These are phyloP conservation scores for Esox lucius DNA, from an alignment of 2,797 vertebrate genomes.

Conservation along the genomic window DNA sequence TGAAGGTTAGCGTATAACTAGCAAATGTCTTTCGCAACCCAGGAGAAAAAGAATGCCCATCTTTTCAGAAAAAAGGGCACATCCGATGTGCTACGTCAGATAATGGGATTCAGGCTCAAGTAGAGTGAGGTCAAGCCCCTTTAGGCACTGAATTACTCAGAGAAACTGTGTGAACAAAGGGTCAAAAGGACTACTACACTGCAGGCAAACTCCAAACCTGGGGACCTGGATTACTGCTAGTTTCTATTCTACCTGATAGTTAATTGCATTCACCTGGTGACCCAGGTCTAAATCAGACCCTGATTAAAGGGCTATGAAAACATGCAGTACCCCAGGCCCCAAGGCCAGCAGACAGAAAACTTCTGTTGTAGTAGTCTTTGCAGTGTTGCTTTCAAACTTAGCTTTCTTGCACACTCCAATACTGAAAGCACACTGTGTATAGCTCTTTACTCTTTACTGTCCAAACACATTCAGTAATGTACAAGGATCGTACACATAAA, in stretches of 20 bases:
- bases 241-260: too few relatives aligned
- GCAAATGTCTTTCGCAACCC: neutral
- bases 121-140: neutral
- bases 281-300: too few relatives aligned
- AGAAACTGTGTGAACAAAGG: neutral
- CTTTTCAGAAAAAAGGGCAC: slow-evolving; percentile 1
- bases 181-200: neutral
- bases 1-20: neutral
- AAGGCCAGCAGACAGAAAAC: too few relatives aligned
- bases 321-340: too few relatives aligned
- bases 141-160: neutral
- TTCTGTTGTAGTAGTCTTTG: neutral
- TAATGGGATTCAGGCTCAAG: slow-evolving; percentile 1
- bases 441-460: neutral
- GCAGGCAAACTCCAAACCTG: too few relatives aligned
- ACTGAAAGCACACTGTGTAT: neutral
- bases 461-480: neutral
- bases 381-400: neutral
- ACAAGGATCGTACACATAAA: neutral
- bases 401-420: neutral
- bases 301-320: too few relatives aligned
- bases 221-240: too few relatives aligned
- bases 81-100: neutral
- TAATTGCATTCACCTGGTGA: too few relatives aligned
- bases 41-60: neutral